phyloP scores from a whole-genome alignment of 2,113 vertebrate genomes.

The Triplophysa rosa region DNA sequence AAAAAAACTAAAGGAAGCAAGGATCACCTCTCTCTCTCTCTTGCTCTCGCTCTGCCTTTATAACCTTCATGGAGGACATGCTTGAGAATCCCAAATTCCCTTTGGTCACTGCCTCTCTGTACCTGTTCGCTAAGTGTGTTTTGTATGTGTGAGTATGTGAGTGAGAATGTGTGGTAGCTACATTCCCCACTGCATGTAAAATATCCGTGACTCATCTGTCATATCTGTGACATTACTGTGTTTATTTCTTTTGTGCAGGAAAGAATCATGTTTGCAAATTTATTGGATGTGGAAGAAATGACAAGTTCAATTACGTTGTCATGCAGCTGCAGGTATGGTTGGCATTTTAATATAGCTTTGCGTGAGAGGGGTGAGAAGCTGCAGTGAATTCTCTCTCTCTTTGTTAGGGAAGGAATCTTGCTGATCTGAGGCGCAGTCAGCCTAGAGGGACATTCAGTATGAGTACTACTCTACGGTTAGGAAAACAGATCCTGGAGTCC shows the following conservation, averaged over 20 bases:
- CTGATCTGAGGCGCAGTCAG: constrained; percentile 92
- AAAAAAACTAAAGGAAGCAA: constrained; percentile 12
- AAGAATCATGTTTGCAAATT: constrained; percentile 98
- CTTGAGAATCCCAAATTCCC: constrained; percentile 32
- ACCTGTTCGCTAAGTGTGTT: neutral
- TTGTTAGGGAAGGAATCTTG: constrained; percentile 90
- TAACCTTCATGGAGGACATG: constrained; percentile 48
- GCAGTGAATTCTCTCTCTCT: neutral
- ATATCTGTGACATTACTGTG: neutral
- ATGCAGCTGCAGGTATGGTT: constrained; percentile 94
- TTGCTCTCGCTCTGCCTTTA: neutral
- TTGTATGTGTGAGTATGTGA: neutral
- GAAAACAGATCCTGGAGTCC: constrained; percentile 91
- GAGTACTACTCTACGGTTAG: constrained; percentile 92
- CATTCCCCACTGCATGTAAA: neutral
- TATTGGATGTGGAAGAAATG: constrained; percentile 95
- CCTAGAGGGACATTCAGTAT: constrained; percentile 94
- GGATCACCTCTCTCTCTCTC: neutral
- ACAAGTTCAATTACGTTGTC: constrained; percentile 98
- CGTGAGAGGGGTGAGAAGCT: neutral
- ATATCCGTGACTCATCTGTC: too few relatives aligned
- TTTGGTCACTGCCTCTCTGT: neutral
- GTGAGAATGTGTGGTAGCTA: neutral
- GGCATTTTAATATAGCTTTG: neutral
- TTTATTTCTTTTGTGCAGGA: constrained; percentile 70